Base-by-base conservation (phyloP, 2,797 vertebrate genomes). In the Melopsittacus undulatus region DNA sequence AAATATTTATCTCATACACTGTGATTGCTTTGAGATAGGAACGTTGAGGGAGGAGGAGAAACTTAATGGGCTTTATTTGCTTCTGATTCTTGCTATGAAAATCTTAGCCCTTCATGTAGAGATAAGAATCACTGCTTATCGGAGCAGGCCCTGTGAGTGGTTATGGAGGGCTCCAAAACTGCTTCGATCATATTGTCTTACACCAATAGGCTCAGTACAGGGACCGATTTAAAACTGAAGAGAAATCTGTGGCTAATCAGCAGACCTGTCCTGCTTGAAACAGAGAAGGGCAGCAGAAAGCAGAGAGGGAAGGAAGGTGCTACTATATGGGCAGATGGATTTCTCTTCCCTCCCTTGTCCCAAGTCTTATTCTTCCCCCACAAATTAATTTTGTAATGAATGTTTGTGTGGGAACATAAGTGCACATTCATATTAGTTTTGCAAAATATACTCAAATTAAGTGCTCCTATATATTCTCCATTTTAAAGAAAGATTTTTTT, bases 1-100 rank as follows among this genome's bases (percentile, higher is more conserved):
- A 61, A 76, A 40, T 75, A 89, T 68, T 84, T 15, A 27, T 69
- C 46, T 89, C 61, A 24, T 89, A 59, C 52, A 79, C 83, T 87
- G 48, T 88, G 61, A 76, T 90, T 96, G 94, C 10, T 20, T 72
- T 69, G 67, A 82, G 54, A 49, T 4, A 38, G 64, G 81, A 83
- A 91, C 94, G 90, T 95, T 94, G 84, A 91, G 84, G 87, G 81
- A 91, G 52, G 83, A 94, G 43, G 80, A 91, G 38, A 52, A 77
- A 34, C 52, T 74, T 90, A 88, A 93, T 76, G 68, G 74, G 51
- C 54, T 93, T 82, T 49, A 92, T 93, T 79, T 93, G 45, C 59
- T 79, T 89, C 81, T 78, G 40, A 66, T 68, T 83, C 67, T 78
- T 87, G 38, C 70, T 62, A 9, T 54, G 63, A 89, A 84, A 93